Evolutionary conservation across 2,113 vertebrate species (phyloP), one percentile per base, ranked within the genome.

Genomic region (Nannospalax galili): DNA sequence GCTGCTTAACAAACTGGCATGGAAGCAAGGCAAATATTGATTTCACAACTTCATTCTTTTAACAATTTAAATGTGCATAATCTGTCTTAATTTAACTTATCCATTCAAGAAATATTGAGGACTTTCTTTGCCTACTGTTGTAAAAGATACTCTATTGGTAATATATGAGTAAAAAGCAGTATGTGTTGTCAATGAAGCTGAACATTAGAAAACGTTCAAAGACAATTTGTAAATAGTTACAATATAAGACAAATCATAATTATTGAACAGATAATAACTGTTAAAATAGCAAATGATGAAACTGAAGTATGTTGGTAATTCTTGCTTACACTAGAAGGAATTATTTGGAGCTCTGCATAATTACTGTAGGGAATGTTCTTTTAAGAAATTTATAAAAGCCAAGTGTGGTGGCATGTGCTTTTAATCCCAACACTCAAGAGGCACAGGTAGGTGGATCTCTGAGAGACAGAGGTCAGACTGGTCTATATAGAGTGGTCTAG

Each of bases 201-300:
- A 94, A 32, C 15, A 84, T 94, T 90, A 84, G 88, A 87, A 90
- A 90, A 90, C 86, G 8, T 91, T 84, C 67, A 85, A 72, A 2
- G 28, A 2, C 32, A 82, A 72, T 80, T 14, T 78, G 24, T 58
- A 92, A 82, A 77, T 8, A 91, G 42, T 20, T 89, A 5, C 22
- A 81, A 73, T 62, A 78, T 79, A 65, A 77, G 37, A 60, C 62
- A 90, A 90, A 85, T 0, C 37, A 95, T 40, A 77, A 88, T 56
- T 88, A 30, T 58, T 84, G 64, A 92, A 74, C 90, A 24, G 87
- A 78, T 60, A 90, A 86, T 92, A 64, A 72, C 60, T 82, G 28
- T 69, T 90, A 42, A 60, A 67, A 90, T 45, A 0, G 12, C 11
- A 92, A 94, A 94, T 48, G 73, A 79, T 78, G 90, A 94, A 65